Percentiles rank a stretch among this genome's conserved stretches.
Conservation (phyloP, 2,797 vertebrate species). For the Crypturellus tataupa region DNA sequence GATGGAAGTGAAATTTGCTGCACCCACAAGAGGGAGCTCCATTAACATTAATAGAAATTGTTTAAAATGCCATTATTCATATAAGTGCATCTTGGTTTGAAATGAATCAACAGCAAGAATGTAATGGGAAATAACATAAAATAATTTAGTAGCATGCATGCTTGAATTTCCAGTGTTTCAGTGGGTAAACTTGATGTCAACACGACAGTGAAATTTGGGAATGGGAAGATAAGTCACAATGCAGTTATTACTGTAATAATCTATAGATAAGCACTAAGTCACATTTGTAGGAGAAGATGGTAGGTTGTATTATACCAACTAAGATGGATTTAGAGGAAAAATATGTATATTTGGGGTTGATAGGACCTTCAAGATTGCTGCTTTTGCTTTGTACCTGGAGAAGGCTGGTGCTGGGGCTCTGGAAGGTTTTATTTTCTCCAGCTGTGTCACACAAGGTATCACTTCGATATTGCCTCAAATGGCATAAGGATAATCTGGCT, state of each 20-base stretch:
- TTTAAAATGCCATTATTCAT: rapidly evolving
- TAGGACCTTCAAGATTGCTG: neutral
- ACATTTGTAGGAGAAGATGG: neutral
- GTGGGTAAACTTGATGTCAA: neutral
- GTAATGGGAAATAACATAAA: neutral
- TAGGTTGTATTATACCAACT: rapidly evolving
- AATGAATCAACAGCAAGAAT: rapidly evolving
- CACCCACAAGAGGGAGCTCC: slow-evolving; percentile 70
- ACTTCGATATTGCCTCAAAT: neutral
- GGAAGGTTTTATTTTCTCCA: rapidly evolving
- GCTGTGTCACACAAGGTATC: neutral
- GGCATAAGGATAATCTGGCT: neutral
- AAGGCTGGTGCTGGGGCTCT: neutral
- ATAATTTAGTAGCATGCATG: rapidly evolving
- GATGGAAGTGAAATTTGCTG: neutral
- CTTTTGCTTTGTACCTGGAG: neutral
- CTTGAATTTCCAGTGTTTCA: neutral
- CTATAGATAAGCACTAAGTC: rapidly evolving
- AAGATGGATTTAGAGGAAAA: rapidly evolving
- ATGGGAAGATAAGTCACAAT: neutral
- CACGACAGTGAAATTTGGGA: neutral
- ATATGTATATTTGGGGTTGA: neutral
- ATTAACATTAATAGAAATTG: neutral
- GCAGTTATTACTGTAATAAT: rapidly evolving
- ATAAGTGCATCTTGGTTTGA: rapidly evolving